These are phyloP conservation scores for Cyanoliseus patagonus DNA, from an alignment of 2,113 vertebrate genomes.

Conservation along the genomic window DNA sequence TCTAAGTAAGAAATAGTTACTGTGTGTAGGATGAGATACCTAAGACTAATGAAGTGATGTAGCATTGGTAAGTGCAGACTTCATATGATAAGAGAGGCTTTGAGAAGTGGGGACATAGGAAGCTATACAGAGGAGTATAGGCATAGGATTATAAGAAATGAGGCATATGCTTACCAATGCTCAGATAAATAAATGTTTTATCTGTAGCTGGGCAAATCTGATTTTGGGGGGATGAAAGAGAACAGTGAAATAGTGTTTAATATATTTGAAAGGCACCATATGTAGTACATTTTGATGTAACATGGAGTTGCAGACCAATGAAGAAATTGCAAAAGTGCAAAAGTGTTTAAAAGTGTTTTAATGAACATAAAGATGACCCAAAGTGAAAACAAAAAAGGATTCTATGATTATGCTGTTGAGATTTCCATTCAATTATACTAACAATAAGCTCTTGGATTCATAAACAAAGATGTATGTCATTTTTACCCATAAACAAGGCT, in stretches of 20 bases:
- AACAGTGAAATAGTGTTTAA: not conserved
- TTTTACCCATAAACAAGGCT: not conserved
- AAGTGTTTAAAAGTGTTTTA: not conserved
- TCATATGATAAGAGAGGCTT: not conserved
- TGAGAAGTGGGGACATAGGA: not conserved
- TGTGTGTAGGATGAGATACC: not conserved
- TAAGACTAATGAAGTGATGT: not conserved
- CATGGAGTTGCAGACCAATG: fast-evolving
- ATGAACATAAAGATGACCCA: not conserved
- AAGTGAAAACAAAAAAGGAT: not conserved
- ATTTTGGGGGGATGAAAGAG: not conserved
- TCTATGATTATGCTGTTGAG: not conserved
- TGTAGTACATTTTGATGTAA: not conserved
- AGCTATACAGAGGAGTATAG: not conserved
- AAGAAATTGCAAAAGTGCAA: not conserved
- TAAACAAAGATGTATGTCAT: not conserved
- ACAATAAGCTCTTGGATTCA: not conserved
- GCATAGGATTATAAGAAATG: not conserved
- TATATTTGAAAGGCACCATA: not conserved
- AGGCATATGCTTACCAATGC: not conserved
- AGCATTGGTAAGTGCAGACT: not conserved
- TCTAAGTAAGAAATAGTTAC: not conserved
- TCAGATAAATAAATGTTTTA: not conserved
- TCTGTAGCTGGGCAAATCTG: not conserved
- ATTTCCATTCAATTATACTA: not conserved